Percentiles rank a stretch among this genome's conserved stretches.
Evolutionary conservation across 2,113 vertebrate genomes (phyloP).

Genomic region (Phrynosoma platyrhinos): DNA sequence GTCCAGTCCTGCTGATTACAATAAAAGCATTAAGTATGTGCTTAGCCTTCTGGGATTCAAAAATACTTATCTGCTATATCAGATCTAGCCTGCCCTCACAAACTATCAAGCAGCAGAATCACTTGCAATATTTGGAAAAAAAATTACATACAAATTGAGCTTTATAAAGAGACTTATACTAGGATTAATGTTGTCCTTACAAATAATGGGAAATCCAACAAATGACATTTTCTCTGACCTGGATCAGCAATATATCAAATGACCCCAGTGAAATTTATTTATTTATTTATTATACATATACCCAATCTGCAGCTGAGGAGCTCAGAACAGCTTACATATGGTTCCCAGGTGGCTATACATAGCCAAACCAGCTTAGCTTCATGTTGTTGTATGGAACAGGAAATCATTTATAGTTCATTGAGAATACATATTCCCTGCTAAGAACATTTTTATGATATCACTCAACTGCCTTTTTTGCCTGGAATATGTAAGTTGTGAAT

Average conservation of each 20-base stretch:
- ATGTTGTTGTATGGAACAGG: background rate
- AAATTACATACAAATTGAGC: background rate
- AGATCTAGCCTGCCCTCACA: background rate
- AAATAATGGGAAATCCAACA: constrained; percentile 4
- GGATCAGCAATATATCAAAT: background rate
- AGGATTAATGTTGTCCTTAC: background rate
- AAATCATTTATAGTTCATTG: background rate
- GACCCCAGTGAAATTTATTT: constrained; percentile 4
- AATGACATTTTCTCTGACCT: background rate
- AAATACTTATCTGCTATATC: background rate
- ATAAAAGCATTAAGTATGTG: background rate
- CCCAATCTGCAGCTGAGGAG: background rate
- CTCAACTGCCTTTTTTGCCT: background rate
- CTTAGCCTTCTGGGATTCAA: background rate
- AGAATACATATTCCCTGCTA: background rate
- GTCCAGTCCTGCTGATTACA: background rate
- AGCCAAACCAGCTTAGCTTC: background rate
- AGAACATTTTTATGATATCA: constrained; percentile 2
- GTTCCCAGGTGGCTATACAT: background rate
- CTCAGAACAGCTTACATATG: background rate
- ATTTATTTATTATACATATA: constrained; percentile 5
- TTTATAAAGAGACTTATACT: background rate
- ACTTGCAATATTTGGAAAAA: background rate
- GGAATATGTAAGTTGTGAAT: background rate
- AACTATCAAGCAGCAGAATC: background rate